Evolutionary conservation across 2,113 vertebrate species (phyloP), one percentile per base, ranked within the genome.

Genomic region (Tringa solitaria): DNA sequence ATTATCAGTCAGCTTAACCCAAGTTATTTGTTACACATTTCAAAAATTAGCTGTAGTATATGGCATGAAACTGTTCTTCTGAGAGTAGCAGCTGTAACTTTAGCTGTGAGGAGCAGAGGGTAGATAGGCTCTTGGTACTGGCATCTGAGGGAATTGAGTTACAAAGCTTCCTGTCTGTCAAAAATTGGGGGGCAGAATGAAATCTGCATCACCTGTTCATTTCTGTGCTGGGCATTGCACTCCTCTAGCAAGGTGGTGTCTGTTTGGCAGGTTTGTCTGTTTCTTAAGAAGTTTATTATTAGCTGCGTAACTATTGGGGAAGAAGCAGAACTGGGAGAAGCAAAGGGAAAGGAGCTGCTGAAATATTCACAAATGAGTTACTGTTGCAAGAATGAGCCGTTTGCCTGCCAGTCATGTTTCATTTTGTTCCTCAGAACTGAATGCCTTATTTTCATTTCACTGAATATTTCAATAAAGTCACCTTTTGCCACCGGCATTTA

Each of bases 11-110:
- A 89, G n/a, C 61, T 95, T 54, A 93, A 60, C 35, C 33, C 2
- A 5, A 79, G 27, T 88, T 96, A 94, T 93, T 95, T 90, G 61
- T 87, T 96, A 26, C 0, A 35, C 72, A 30, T 90, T 82, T 96
- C 80, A 95, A 96, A 97, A 95, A 90, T 72, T 70, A 91, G 43
- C 51, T 88, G 35, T 61, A 82, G 16, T 94, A 56, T 75, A 75
- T 50, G 37, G 85, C 67, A 60, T 68, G 57, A 91, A 96, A 54
- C 82, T 82, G n/a, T 74, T 74, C 75, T 33, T 81, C 75, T 67
- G 70, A 89, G 43, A 85, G 76, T 53, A 93, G 41, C 63, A 57
- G 33, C 59, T 92, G 74, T 70, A 57, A 77, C 72, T 89, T 75
- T 65, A 70, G 75, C n/a, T 73, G 53, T 70, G 21, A 85, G 22